Conservation (phyloP, 2,113 vertebrate species). For the Neodontobutis hainanensis region DNA sequence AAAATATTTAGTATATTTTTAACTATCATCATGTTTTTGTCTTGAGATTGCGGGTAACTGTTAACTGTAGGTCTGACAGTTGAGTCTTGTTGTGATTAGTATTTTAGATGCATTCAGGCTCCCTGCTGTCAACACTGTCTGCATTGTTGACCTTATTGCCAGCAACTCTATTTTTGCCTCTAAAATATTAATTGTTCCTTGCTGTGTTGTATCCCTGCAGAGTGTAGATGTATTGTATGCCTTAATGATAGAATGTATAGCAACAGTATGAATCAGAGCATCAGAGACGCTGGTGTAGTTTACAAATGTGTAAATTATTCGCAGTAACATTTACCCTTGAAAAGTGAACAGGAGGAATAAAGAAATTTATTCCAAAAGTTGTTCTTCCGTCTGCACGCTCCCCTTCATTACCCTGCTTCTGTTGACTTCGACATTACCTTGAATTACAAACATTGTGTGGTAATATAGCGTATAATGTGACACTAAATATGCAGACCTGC, state of each 20-base stretch:
- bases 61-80: slow-evolving; percentile 12
- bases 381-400: slow-evolving; percentile 30
- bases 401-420: slow-evolving; percentile 39
- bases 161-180: slow-evolving; percentile 10
- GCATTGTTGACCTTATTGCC: slow-evolving; percentile 40
- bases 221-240: slow-evolving; percentile 35
- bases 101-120: slow-evolving; percentile 9
- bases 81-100: slow-evolving; percentile 34
- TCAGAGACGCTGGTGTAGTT: slow-evolving; percentile 54
- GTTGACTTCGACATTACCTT: slow-evolving; percentile 79
- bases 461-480: slow-evolving; percentile 83
- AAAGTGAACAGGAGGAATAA: slow-evolving; percentile 58
- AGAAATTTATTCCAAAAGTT: slow-evolving; percentile 71
- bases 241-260: slow-evolving; percentile 64
- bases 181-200: slow-evolving; percentile 24
- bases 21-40: neutral
- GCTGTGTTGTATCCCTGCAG: slow-evolving; percentile 23
- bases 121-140: slow-evolving; percentile 27
- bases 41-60: neutral
- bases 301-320: slow-evolving; percentile 59
- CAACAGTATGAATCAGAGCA: slow-evolving; percentile 49
- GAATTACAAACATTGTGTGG: slow-evolving; percentile 72
- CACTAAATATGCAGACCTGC: slow-evolving; percentile 78
- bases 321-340: slow-evolving; percentile 57
- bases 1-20: too few relatives aligned